A percentile compares a stretch with the other conserved stretches of the same genome.
Conservation (phyloP, 2,797 vertebrate genomes). For the Tolypeutes matacus region DNA sequence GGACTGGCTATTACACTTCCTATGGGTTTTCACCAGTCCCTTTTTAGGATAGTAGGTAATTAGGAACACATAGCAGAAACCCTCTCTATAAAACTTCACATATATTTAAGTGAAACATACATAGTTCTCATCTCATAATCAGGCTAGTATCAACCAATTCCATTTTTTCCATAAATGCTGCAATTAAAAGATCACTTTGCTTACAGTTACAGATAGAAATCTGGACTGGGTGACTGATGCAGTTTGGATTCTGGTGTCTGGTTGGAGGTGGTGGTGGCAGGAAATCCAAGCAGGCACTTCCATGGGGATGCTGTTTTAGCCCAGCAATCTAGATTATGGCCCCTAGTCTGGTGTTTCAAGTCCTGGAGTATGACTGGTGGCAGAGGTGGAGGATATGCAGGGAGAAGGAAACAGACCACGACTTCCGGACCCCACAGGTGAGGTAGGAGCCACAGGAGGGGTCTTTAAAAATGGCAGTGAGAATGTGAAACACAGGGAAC, state of each 20-base stretch:
- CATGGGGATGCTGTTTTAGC: background rate
- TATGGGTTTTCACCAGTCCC: background rate
- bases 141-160: background rate
- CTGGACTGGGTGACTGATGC: background rate
- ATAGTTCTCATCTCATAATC: background rate
- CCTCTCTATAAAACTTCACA: background rate
- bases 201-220: background rate
- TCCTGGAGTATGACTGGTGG: background rate
- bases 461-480: background rate
- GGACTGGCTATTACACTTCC: background rate
- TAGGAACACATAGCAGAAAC: background rate
- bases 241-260: background rate
- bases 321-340: background rate
- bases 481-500: background rate
- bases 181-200: background rate
- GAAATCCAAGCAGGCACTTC: background rate
- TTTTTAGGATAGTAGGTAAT: background rate
- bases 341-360: background rate
- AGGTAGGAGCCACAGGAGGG: background rate
- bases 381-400: background rate
- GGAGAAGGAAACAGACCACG: background rate
- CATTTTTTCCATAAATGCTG: background rate
- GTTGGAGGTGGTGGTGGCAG: background rate
- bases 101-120: background rate
- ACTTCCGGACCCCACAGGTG: background rate